Evolutionary conservation across 2,888 invertebrate genomes (phyloP).

Genomic region (Protodeltote pygarga): DNA sequence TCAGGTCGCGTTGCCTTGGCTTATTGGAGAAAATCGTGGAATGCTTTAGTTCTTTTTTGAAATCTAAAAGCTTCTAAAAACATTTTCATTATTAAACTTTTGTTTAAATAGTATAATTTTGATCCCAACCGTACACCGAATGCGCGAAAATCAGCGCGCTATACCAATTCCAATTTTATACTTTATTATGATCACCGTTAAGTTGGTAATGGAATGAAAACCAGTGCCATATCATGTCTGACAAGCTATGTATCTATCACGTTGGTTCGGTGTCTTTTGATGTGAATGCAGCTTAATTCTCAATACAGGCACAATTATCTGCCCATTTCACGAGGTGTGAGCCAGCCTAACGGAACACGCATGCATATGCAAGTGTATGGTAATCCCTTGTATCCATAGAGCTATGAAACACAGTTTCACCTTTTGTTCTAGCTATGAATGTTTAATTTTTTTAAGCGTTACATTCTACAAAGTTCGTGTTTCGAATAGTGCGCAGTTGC

Average conservation of each 20-base stretch:
- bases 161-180: too few species aligned
- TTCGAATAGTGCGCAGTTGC: conserved; percentile 18
- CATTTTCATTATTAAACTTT: too few species aligned
- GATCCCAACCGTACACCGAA: too few species aligned
- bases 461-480: neutral
- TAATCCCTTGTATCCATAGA: conserved; percentile 40
- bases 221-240: too few species aligned
- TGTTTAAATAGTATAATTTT: too few species aligned
- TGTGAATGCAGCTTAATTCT: too few species aligned
- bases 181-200: too few species aligned
- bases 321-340: conserved; percentile 50
- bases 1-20: neutral
- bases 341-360: conserved; percentile 42
- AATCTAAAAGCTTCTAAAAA: too few species aligned
- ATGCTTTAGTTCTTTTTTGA: neutral
- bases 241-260: too few species aligned
- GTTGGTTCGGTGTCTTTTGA: too few species aligned
- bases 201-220: too few species aligned
- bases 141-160: too few species aligned
- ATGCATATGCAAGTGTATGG: conserved; percentile 61
- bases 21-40: neutral
- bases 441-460: conserved; percentile 17
- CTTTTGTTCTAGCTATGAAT: conserved; percentile 20
- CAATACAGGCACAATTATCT: conserved; percentile 53
- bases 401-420: conserved; percentile 30